Evolutionary conservation across 2,888 invertebrate species (phyloP), one percentile per base, ranked within the genome.

Genomic region (Agrochola macilenta): DNA sequence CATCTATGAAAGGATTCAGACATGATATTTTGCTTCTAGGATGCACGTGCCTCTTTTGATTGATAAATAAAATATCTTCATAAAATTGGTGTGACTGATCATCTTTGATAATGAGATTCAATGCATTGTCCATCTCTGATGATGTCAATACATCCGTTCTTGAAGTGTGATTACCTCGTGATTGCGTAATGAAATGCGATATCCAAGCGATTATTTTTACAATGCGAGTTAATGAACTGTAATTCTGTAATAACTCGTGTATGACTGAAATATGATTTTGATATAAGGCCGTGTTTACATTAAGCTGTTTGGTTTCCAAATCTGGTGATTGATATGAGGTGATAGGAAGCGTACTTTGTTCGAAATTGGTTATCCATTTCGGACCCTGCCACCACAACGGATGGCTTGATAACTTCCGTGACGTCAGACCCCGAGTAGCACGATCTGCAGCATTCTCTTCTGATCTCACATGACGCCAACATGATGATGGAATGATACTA

Each of bases 211-310:
- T 11, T 20, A 66, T 30, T 49, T 20, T 54, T 5, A 57, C 69
- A 69, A 69, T 69, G 23, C 69, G 54, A 54, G 69, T 69, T 17
- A 69, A 54, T 7, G 69, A 69, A 17, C 39, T 52, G 7, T 20
- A 52, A 52, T 52, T 52, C 20, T 52, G 8, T 52, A 52, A 52
- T 52, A 52, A 52, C 20, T 52, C 52, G 52, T 52, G 52, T 7
- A 20, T 20, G 5, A 52, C 30, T 20, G 20, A 52, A 52, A 52
- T 52, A 52, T 52, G 52, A 20, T 20, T 52, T 17, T 20, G 20
- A 8, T 20, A 52, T 52, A 52, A 20, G 20, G 20, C 17, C 52
- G 20, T n/a, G n/a, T 20, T 52, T 8, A 52, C 23, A 9, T 9
- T 23, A 23, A 8, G 8, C 23, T 52, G 23, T 23, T 52, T 52